Evolutionary conservation across 2,113 vertebrate genomes (phyloP).

Genomic region (Cavia aperea): DNA sequence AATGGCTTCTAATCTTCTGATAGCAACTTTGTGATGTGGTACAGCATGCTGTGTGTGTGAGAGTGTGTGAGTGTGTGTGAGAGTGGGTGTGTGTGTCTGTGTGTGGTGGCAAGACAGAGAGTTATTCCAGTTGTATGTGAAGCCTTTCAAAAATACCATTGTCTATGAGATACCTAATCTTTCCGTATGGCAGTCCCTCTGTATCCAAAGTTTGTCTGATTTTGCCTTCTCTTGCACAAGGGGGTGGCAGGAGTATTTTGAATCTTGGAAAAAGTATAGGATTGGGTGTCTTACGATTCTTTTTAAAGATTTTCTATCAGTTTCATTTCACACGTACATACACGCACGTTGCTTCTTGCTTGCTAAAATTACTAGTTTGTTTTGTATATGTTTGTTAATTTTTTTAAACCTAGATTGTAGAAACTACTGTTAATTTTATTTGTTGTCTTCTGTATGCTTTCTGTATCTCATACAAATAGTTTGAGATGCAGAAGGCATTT

Average conservation of each 20-base stretch:
- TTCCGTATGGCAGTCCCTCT: background rate
- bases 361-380: background rate
- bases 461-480: conserved; percentile 7
- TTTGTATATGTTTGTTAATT: conserved; percentile 5
- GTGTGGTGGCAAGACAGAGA: background rate
- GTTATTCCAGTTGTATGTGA: background rate
- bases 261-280: background rate
- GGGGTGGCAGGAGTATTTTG: background rate
- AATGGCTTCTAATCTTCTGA: background rate
- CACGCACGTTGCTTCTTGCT: background rate
- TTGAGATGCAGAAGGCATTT: background rate
- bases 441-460: background rate
- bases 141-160: background rate
- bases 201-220: background rate
- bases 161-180: background rate
- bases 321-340: background rate
- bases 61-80: background rate
- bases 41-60: background rate
- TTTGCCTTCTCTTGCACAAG: background rate
- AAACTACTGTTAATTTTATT: background rate
- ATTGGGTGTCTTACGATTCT: background rate
- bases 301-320: background rate
- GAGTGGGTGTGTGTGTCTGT: background rate
- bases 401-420: background rate
- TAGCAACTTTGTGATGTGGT: background rate